These are phyloP conservation scores for Molossus molossus DNA, from an alignment of 2,797 vertebrate species.

Conservation along the genomic window DNA sequence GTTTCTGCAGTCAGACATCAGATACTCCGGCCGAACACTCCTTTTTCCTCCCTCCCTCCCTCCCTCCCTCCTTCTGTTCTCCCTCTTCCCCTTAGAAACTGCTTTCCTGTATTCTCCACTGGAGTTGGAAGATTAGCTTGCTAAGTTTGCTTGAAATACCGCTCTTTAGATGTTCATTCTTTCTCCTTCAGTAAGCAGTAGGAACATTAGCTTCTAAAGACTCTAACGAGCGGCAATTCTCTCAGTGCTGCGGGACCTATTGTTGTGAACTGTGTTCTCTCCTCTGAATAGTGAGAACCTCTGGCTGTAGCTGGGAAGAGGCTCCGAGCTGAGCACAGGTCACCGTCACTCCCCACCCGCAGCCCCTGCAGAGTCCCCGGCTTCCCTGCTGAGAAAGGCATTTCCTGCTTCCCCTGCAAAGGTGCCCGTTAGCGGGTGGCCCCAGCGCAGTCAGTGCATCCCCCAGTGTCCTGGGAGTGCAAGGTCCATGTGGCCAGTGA, in stretches of 20 bases:
- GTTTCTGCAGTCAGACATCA: not conserved
- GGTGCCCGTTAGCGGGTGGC: not conserved
- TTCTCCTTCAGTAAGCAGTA: not conserved
- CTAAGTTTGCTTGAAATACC: not conserved
- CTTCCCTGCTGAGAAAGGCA: not conserved
- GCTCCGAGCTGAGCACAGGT: not conserved
- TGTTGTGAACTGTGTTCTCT: constrained; percentile 51
- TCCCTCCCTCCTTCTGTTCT: not conserved
- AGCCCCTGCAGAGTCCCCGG: not conserved
- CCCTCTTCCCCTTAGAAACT: not conserved
- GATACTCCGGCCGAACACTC: not conserved
- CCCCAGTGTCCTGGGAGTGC: not conserved
- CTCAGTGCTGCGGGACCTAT: not conserved
- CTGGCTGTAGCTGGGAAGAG: not conserved
- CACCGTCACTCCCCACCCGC: not conserved
- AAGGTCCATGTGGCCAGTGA: not conserved
- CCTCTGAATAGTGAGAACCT: constrained; percentile 44
- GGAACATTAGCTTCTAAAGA: not conserved
- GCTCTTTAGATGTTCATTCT: constrained; percentile 34
- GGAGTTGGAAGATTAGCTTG: not conserved
- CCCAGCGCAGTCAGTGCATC: not conserved
- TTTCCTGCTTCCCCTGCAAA: not conserved
- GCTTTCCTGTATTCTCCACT: not conserved
- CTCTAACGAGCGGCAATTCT: constrained; percentile 45
- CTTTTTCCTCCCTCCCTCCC: not conserved